Percentiles rank a stretch among this genome's conserved stretches.
Evolutionary conservation across 2,888 invertebrate genomes (phyloP).

Genomic region (Lasioglossum lativentre): DNA sequence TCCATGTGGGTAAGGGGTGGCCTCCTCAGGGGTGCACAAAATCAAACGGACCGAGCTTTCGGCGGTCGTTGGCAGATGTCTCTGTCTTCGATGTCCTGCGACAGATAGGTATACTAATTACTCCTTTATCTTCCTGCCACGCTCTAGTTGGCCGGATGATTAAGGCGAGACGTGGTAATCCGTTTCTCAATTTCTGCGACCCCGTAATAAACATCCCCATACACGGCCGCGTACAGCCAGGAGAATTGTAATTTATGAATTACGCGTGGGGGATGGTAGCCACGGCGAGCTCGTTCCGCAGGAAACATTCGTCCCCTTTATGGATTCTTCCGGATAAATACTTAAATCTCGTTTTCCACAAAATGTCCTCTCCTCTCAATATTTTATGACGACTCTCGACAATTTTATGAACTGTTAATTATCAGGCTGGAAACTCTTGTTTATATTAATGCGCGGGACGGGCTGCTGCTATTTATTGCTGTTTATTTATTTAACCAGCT

Average conservation of each 20-base stretch:
- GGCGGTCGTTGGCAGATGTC: slow-evolving; percentile 78
- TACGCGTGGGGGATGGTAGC: slow-evolving; percentile 16
- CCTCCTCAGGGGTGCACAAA: slow-evolving; percentile 78
- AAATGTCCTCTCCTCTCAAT: neutral
- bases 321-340: neutral
- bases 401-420: slow-evolving; percentile 3
- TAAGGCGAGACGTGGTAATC: slow-evolving; percentile 53
- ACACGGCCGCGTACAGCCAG: neutral
- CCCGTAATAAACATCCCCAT: slow-evolving; percentile 39
- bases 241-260: slow-evolving; percentile 46
- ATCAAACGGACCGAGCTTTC: slow-evolving; percentile 71
- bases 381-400: neutral
- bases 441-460: neutral
- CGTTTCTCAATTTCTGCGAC: slow-evolving; percentile 55
- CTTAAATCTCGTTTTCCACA: neutral
- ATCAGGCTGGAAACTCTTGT: neutral
- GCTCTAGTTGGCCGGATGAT: slow-evolving; percentile 48
- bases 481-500: neutral
- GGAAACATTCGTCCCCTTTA: neutral
- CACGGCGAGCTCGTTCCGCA: neutral
- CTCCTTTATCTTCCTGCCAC: slow-evolving; percentile 50
- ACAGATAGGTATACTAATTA: slow-evolving; percentile 58
- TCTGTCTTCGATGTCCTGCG: slow-evolving; percentile 67
- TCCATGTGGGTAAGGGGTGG: slow-evolving; percentile 69
- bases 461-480: neutral